A percentile compares a stretch with the other conserved stretches of the same genome.
Evolutionary conservation across 2,888 invertebrate species (phyloP).

Genomic region (Oxyteleia sp.): DNA sequence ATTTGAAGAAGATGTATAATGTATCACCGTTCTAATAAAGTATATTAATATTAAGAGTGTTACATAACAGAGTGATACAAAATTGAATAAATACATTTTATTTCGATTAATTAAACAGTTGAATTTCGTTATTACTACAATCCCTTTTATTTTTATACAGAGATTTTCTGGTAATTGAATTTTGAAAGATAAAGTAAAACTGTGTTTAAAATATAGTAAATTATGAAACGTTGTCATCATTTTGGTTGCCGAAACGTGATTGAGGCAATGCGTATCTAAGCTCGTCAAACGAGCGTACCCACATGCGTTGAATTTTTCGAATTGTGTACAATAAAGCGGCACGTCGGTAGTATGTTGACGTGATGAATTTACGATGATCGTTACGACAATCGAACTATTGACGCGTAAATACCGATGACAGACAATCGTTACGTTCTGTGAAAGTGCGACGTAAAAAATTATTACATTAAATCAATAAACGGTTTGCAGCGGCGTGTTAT

Average conservation of each 20-base stretch:
- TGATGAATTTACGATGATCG: constrained; percentile 73
- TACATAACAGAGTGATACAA: too few species aligned
- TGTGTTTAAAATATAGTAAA: constrained; percentile 39
- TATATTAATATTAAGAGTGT: too few species aligned
- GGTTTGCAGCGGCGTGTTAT: constrained; percentile 16
- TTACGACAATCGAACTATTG: constrained; percentile 71
- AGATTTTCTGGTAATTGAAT: constrained; percentile 11
- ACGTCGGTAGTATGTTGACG: constrained; percentile 63
- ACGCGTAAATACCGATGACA: constrained; percentile 71
- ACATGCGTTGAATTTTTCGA: constrained; percentile 61
- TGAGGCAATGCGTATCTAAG: constrained; percentile 48
- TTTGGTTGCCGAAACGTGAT: constrained; percentile 53
- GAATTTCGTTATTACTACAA: too few species aligned
- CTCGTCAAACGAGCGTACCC: constrained; percentile 47
- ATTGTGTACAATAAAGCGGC: constrained; percentile 70
- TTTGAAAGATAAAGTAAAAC: constrained; percentile 24
- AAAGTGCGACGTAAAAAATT: constrained; percentile 48
- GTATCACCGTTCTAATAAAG: too few species aligned
- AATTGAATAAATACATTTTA: too few species aligned
- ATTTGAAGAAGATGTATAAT: too few species aligned
- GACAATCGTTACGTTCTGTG: constrained; percentile 61
- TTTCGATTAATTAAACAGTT: too few species aligned
- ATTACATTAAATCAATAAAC: constrained; percentile 62
- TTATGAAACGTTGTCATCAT: constrained; percentile 50
- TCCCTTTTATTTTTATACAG: too few species aligned